Evolutionary conservation across 2,113 vertebrate genomes (phyloP), one percentile per base, ranked within the genome.

Genomic region (Microtus pennsylvanicus): DNA sequence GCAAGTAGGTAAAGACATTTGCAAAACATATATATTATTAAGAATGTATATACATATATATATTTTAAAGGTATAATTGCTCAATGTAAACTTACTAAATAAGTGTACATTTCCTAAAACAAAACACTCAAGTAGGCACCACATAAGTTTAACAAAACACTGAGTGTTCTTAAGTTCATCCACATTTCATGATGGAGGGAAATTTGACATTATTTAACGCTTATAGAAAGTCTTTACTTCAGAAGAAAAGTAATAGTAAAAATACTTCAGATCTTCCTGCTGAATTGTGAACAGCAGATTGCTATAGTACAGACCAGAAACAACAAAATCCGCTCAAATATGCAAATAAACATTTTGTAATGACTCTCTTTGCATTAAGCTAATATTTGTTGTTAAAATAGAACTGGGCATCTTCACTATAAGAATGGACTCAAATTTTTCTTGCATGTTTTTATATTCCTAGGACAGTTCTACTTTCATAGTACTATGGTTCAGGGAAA

Each of bases 311-410:
- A 42, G 70, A 89, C n/a, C 22, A 38, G 26, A 87, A 94, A 93
- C 80, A 97, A 94, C 35, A 94, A 86, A 93, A 70, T 16, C 19
- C 69, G 13, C 9, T 96, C 28, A 72, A 30, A 94, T 1, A 75
- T 89, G 85, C 63, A 97, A 95, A 65, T 55, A 95, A 96, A 92
- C 97, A 96, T 96, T 98, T 94, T 63, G 94, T 80, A 97, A 80
- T 93, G 65, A 76, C 74, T 19, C 11, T 96, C 12, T 90, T 87
- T 0, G 12, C 93, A 92, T 98, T 80, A 70, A 89, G 78, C 65
- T 93, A 90, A 90, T 86, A 96, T 55, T 90, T 90, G 12, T 47
- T 86, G 28, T 93, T 97, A 92, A 30, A 94, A 21, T 38, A 77
- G 38, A 38, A n/a, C 13, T 69, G 1, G 47, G 0, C 5, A 92